Conservation (phyloP, 23 tunicate species). For the Corella eumyota region DNA sequence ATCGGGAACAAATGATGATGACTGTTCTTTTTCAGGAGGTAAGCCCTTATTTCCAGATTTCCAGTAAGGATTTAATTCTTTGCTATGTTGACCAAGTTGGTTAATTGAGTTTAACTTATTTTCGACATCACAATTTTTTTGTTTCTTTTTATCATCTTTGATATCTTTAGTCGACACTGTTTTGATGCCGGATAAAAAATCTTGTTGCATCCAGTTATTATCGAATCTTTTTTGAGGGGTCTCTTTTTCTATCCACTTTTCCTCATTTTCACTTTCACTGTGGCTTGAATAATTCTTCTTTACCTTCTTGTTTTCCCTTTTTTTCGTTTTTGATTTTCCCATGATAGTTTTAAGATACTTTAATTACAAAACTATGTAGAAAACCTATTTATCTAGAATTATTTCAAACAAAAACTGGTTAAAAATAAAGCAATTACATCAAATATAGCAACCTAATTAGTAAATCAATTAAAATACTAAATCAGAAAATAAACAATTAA, state of each 20-base stretch:
- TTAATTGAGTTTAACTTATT: conserved; percentile 13
- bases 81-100: conserved; percentile 55
- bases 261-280: conserved; percentile 12
- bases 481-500: too few species aligned
- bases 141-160: conserved; percentile 20
- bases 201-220: conserved; percentile 13
- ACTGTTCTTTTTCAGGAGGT: conserved; percentile 17
- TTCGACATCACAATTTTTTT: conserved; percentile 23
- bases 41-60: conserved; percentile 66
- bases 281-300: conserved; percentile 17
- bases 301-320: conserved; percentile 25
- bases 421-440: too few species aligned
- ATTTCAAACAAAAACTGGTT: too few species aligned
- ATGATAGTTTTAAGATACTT: conserved; percentile 21
- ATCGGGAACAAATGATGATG: conserved; percentile 9
- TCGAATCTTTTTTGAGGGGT: neutral
- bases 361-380: too few species aligned
- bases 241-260: conserved; percentile 58
- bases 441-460: too few species aligned
- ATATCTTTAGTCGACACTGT: conserved; percentile 37
- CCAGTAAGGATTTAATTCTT: conserved; percentile 79
- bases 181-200: conserved; percentile 34
- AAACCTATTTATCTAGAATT: too few species aligned
- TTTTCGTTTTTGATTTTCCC: conserved; percentile 27
- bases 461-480: too few species aligned